These are phyloP conservation scores for Microtus richardsoni DNA, from an alignment of 2,113 vertebrate species.

Conservation along the genomic window DNA sequence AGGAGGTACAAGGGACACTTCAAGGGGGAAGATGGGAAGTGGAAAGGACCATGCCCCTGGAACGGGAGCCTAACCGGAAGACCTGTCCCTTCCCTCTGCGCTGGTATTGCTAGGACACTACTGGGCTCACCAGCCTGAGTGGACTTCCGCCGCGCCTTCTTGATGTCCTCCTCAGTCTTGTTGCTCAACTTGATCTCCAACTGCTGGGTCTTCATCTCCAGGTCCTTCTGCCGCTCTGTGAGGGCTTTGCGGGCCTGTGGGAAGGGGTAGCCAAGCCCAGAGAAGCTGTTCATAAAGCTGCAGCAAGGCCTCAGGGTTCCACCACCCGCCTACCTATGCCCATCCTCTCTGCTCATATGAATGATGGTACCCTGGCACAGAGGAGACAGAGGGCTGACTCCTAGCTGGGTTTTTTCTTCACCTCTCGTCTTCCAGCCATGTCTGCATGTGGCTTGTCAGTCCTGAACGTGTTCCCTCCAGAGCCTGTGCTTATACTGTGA, in stretches of 20 bases:
- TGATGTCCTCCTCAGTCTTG: slow-evolving; percentile 98
- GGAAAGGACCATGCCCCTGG: not conserved
- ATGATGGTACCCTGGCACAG: not conserved
- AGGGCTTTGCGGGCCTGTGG: slow-evolving; percentile 94
- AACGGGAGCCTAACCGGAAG: not conserved
- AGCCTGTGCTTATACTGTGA: fast-evolving
- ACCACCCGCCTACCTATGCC: fast-evolving
- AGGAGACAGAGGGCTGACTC: not conserved
- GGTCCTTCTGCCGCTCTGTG: slow-evolving; percentile 96
- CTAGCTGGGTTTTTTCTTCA: not conserved
- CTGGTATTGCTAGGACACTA: fast-evolving
- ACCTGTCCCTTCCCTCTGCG: fast-evolving
- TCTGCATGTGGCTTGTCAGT: not conserved
- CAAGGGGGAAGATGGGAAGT: not conserved
- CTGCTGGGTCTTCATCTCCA: slow-evolving; percentile 98
- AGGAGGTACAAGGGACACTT: too few relatives aligned
- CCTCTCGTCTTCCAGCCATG: not conserved
- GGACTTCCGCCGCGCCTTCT: slow-evolving; percentile 97
- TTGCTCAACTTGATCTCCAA: slow-evolving; percentile 96
- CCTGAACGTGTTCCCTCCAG: not conserved
- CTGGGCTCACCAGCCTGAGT: slow-evolving; percentile 95
- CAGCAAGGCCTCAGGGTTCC: fast-evolving
- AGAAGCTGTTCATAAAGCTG: not conserved
- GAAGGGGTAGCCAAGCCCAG: not conserved
- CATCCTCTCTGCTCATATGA: not conserved